Base-by-base conservation (phyloP, 2,888 invertebrate genomes). In the Heliconius aoede region DNA sequence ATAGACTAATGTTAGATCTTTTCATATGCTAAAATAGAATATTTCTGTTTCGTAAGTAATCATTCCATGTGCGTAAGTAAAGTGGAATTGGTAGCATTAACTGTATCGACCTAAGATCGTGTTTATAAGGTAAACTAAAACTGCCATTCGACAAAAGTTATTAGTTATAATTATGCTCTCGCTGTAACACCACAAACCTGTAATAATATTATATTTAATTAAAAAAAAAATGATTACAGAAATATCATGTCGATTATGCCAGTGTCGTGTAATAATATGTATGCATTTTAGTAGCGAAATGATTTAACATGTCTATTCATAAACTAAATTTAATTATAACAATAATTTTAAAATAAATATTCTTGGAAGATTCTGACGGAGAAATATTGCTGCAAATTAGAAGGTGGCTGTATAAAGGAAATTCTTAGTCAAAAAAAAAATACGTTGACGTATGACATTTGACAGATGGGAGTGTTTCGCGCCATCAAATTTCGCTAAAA, bases 61-160 rank as follows among this genome's bases (percentile, higher is more conserved):
- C 92, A 93, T 93, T 93, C 92, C 92, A 92, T 85, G 84, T 87
- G 85, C 87, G 88, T 85, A 84, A 84, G 81, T 83, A 85, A 83
- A 81, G 85, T 85, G 89, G 86, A 88, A 88, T 89, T 87, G 87
- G 85, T 88, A 85, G 86, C 75, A 81, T 82, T 80, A 81, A 83
- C 78, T 81, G 78, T 82, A 83, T 82, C 84, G 84, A 81, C 80
- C 82, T 85, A 84, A 85, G 81, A 81, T 80, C 83, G 83, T 88
- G 86, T 87, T 86, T 84, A 86, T 89, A 90, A 83, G 86, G 86
- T 89, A 84, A 86, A 84, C 82, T 81, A 81, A 83, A 86, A 89
- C 88, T 88, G 89, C 87, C 89, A 89, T 86, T 86, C 80, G 83
- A 81, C 26, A 81, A 84, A 81, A 78, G 83, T 71, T 61, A 72